Conservation (phyloP, 2,888 invertebrate species). For the Heteromurus nitidus region DNA sequence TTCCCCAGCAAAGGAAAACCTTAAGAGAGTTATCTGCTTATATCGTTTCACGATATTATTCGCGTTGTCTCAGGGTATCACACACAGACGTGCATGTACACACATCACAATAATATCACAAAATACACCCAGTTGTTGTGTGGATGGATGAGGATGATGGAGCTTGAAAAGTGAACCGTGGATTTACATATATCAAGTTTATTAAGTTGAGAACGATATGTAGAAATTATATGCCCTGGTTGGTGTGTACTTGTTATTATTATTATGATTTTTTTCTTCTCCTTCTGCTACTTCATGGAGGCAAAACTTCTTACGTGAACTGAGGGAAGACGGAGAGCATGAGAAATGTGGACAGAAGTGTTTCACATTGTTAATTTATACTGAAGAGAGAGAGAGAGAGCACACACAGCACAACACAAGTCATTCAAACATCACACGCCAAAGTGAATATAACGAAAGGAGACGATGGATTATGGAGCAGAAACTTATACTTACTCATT, state of each 20-base stretch:
- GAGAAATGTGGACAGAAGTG: slow-evolving; percentile 50
- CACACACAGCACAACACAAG: too few species aligned
- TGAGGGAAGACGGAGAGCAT: slow-evolving; percentile 27
- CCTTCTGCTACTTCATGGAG: slow-evolving; percentile 13
- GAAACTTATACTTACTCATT: slow-evolving; percentile 20
- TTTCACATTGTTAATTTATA: slow-evolving; percentile 56
- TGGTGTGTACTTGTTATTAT: background rate
- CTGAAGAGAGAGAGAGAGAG: too few species aligned
- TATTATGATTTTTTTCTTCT: background rate
- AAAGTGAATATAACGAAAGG: background rate
- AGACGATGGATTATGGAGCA: slow-evolving; percentile 7
- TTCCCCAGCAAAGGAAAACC: slow-evolving; percentile 17
- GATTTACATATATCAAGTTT: slow-evolving; percentile 23
- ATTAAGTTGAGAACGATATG: slow-evolving; percentile 5
- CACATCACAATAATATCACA: too few species aligned
- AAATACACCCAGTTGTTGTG: background rate
- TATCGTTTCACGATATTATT: slow-evolving; percentile 10
- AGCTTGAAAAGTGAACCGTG: slow-evolving; percentile 21
- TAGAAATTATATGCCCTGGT: slow-evolving; percentile 8
- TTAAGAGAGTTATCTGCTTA: slow-evolving; percentile 10
- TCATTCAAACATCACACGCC: slow-evolving; percentile 11
- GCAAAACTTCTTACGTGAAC: slow-evolving; percentile 29
- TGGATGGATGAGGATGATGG: slow-evolving; percentile 5
- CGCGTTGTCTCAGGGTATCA: background rate
- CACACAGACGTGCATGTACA: too few species aligned